Conservation (phyloP, 2,797 vertebrate species). For the Pitangus sulphuratus region DNA sequence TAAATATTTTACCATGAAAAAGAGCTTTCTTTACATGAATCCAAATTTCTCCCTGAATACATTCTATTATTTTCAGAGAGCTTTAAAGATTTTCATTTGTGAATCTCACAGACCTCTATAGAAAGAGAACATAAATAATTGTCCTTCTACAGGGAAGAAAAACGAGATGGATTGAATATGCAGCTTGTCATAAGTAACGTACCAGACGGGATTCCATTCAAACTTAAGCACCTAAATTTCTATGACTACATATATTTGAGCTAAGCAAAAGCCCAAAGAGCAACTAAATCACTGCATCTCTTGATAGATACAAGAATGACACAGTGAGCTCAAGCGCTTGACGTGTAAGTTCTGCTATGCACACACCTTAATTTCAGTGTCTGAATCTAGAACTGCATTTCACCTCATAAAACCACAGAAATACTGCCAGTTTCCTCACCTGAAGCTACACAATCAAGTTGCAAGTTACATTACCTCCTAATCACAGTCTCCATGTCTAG, state of each 20-base stretch:
- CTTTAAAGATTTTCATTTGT: background rate
- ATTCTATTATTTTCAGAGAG: background rate
- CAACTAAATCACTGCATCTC: background rate
- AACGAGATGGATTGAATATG: background rate
- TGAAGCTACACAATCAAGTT: background rate
- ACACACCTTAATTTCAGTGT: background rate
- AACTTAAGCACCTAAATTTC: background rate
- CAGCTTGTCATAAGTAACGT: background rate
- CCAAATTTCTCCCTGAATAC: background rate
- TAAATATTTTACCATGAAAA: background rate
- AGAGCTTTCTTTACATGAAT: background rate
- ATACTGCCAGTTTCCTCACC: rapidly evolving
- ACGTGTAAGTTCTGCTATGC: background rate
- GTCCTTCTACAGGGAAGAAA: background rate
- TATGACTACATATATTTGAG: background rate
- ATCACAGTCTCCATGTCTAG: background rate
- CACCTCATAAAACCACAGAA: background rate
- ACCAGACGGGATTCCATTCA: background rate
- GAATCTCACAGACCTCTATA: background rate
- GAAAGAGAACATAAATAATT: background rate
- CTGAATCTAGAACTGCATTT: background rate
- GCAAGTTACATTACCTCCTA: background rate
- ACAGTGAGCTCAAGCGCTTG: rapidly evolving
- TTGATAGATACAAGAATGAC: background rate
- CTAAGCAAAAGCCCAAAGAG: background rate